A percentile compares a stretch with the other conserved stretches of the same genome.
These are phyloP conservation scores for Tenthredo livida DNA, from an alignment of 2,888 invertebrate genomes.

Conservation along the genomic window DNA sequence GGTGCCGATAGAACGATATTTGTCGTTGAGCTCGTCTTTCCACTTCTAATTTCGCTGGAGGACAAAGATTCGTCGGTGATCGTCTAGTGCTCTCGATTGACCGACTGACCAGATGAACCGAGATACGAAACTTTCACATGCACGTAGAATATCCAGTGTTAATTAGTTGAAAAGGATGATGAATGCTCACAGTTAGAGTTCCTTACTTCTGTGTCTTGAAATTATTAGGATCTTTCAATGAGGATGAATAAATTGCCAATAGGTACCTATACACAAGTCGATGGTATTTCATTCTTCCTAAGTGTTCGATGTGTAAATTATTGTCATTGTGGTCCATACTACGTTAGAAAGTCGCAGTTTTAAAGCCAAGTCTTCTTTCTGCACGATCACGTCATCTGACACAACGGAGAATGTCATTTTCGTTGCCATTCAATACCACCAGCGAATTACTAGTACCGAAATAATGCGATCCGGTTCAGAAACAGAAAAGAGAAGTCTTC, in stretches of 20 bases:
- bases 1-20: background rate
- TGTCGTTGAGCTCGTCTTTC: background rate
- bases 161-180: slow-evolving; percentile 3
- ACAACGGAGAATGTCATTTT: slow-evolving; percentile 18
- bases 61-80: slow-evolving; percentile 12
- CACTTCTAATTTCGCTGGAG: slow-evolving; percentile 2
- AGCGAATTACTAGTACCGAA: background rate
- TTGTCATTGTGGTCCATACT: slow-evolving; percentile 20
- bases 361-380: background rate
- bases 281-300: background rate
- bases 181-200: background rate
- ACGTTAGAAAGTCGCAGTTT: slow-evolving; percentile 26
- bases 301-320: slow-evolving; percentile 34
- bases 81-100: slow-evolving; percentile 37
- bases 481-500: background rate
- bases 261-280: background rate
- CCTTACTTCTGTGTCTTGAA: background rate
- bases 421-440: background rate
- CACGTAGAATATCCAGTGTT: slow-evolving; percentile 31
- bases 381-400: slow-evolving; percentile 25
- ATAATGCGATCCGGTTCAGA: background rate
- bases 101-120: slow-evolving; percentile 43
- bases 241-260: slow-evolving; percentile 2
- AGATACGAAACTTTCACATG: slow-evolving; percentile 42
- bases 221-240: slow-evolving; percentile 8